phyloP scores from a whole-genome alignment of 2,113 vertebrate species.

The Rhea americana region DNA sequence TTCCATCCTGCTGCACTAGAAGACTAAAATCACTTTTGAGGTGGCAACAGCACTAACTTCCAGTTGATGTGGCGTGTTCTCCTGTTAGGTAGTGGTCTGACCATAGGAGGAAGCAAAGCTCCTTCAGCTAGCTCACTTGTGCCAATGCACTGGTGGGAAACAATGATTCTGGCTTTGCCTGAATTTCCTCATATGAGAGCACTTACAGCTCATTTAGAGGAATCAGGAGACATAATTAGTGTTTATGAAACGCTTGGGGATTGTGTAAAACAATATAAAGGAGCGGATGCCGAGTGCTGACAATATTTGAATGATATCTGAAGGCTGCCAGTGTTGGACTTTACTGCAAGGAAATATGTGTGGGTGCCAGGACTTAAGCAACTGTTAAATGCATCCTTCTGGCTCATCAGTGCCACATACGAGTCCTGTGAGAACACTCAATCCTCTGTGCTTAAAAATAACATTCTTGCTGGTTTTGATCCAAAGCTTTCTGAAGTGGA shows the following conservation, averaged over 20 bases:
- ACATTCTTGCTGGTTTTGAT: constrained; percentile 10
- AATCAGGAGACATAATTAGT: background rate
- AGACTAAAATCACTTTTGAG: background rate
- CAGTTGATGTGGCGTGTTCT: background rate
- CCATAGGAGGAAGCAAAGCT: background rate
- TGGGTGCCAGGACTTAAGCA: constrained; percentile 40
- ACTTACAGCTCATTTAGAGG: background rate
- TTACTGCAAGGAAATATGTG: background rate
- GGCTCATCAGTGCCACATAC: background rate
- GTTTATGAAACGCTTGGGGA: constrained; percentile 43
- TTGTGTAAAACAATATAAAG: constrained; percentile 32
- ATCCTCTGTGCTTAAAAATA: background rate
- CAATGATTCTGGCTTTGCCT: background rate
- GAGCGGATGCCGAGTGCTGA: background rate
- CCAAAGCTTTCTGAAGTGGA: background rate
- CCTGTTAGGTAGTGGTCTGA: background rate
- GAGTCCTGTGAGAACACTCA: background rate
- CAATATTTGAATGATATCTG: constrained; percentile 45
- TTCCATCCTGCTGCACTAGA: background rate
- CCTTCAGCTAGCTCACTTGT: background rate
- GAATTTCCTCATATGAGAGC: background rate
- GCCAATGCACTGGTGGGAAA: background rate
- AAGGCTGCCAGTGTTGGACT: constrained; percentile 25
- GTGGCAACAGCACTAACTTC: background rate
- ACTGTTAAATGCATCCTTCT: constrained; percentile 10